phyloP scores from a whole-genome alignment of 1,140 invertebrate species.

The Marisa cornuarietis region DNA sequence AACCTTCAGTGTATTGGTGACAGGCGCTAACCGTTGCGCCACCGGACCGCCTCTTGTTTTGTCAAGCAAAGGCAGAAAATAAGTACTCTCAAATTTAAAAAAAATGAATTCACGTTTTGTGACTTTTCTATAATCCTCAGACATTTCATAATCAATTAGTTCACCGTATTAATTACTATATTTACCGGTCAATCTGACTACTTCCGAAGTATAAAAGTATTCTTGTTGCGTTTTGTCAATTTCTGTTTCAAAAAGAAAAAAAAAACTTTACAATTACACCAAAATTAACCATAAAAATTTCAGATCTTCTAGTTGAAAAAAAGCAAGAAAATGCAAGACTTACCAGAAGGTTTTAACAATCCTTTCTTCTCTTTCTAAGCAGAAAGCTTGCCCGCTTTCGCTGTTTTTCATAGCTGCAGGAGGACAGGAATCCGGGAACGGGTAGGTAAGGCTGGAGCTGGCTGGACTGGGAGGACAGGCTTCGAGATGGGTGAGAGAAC shows the following conservation, averaged over 20 bases:
- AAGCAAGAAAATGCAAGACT: background rate
- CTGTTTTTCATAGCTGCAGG: conserved; percentile 14
- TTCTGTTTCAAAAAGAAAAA: background rate
- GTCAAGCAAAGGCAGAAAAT: no score
- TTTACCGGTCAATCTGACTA: no score
- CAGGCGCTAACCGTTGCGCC: no score
- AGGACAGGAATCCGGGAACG: conserved; percentile 2
- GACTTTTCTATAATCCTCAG: background rate
- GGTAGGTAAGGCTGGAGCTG: background rate
- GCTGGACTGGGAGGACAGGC: background rate
- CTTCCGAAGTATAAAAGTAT: background rate
- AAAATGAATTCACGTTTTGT: no score
- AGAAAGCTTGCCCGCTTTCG: conserved; percentile 16
- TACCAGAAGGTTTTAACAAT: background rate
- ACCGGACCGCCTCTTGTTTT: no score
- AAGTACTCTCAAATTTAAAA: no score
- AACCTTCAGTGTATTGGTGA: no score
- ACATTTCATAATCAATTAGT: background rate
- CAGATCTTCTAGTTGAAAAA: background rate
- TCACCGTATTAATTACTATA: background rate
- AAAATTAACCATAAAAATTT: background rate
- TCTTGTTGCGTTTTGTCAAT: background rate
- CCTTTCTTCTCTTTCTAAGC: conserved; percentile 6
- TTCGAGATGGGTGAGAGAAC: background rate
- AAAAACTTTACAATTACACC: background rate